phyloP scores from a whole-genome alignment of 1,140 invertebrate species.

The Hycleus cichorii region DNA sequence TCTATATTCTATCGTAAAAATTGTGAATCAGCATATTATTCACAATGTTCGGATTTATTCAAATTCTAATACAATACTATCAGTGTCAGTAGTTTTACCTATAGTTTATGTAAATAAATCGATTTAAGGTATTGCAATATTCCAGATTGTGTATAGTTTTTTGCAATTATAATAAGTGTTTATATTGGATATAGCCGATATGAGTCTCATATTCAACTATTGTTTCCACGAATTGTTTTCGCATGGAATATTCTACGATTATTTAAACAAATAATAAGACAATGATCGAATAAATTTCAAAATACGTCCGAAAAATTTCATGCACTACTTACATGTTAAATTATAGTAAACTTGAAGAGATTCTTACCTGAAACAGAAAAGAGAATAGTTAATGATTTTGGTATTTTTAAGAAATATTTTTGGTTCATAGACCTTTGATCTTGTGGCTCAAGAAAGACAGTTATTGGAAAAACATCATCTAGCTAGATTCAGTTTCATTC shows the following conservation, averaged over 20 bases:
- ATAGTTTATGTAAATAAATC: slow-evolving; percentile 17
- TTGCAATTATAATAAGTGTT: slow-evolving; percentile 19
- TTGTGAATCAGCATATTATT: too few species aligned
- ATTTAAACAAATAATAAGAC: too few species aligned
- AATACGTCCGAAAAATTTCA: too few species aligned
- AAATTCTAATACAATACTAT: slow-evolving; percentile 14
- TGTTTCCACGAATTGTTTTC: slow-evolving; percentile 11
- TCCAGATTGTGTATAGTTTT: slow-evolving; percentile 13
- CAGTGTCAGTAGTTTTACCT: slow-evolving; percentile 16
- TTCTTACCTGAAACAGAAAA: slow-evolving; percentile 1
- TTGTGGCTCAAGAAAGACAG: too few species aligned
- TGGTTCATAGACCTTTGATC: too few species aligned
- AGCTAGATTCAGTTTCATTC: too few species aligned
- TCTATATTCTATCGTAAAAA: too few species aligned
- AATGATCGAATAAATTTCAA: too few species aligned
- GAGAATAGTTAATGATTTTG: not conserved
- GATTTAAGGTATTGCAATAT: slow-evolving; percentile 11
- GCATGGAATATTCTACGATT: slow-evolving; percentile 1
- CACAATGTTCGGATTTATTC: too few species aligned
- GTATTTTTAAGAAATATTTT: too few species aligned
- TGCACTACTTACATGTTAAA: too few species aligned
- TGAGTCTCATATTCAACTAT: slow-evolving; percentile 13
- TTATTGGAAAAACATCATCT: not conserved
- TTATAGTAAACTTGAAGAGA: too few species aligned
- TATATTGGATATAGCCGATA: slow-evolving; percentile 11